Base-by-base conservation (phyloP, 2,888 invertebrate species). In the Cryptops parisi region DNA sequence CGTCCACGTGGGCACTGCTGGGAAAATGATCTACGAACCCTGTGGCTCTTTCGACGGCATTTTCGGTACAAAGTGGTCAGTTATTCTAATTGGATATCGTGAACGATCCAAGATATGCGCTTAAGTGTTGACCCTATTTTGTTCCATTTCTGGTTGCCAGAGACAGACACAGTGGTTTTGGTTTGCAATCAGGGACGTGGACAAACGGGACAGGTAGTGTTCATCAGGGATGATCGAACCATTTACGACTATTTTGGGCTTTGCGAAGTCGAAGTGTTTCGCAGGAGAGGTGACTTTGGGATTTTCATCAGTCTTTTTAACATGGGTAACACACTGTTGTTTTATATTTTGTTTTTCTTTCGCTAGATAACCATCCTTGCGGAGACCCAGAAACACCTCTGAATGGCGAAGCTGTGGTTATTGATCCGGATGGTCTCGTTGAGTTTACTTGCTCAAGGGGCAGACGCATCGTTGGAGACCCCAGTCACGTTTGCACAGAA, bases 261-360 rank as follows among this genome's bases (percentile, higher is more conserved):
- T 3, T 67, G 67, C 54, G 66, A 67, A 58, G 64, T 67, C 3
- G 63, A 67, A 54, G 64, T 66, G 4, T 65, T 64, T 52, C 61
- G 60, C 3, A 59, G 60, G 45, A 61, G 62, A 62, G 65, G 66
- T 66, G 49, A 58, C 60, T 26, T 15, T 51, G 40, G 9, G 22
- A 15, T 52, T 41, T 38, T n/a, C 15, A 12, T 52, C 27, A 26
- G 17, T 50, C 21, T 21, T 38, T 2, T 9, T n/a, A n/a, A n/a
- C n/a, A n/a, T n/a, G n/a, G n/a, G n/a, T n/a, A n/a, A n/a, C n/a
- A n/a, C n/a, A n/a, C n/a, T n/a, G n/a, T n/a, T n/a, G n/a, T n/a
- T n/a, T n/a, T 33, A 9, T 33, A 33, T 33, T 33, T 33, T 9
- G 6, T 33, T 33, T 33, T 22, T 45, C 46, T 38, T 17, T 9